A percentile compares a stretch with the other conserved stretches of the same genome.
Conservation (phyloP, 37 sponge, comb jelly and placozoan species). For the Geodia barretti region DNA sequence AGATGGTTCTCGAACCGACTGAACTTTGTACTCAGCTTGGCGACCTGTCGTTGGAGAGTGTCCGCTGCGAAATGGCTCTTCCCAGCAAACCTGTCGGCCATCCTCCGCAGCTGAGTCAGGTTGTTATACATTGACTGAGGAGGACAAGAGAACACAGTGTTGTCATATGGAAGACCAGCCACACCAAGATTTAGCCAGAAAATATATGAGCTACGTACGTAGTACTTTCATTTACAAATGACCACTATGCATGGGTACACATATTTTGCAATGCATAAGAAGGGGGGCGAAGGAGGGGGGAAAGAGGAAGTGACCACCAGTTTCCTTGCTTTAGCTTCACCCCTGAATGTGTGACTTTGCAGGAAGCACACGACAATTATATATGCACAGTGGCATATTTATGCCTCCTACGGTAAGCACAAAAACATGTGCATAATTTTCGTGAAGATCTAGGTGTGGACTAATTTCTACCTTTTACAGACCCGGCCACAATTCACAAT, state of each 20-base stretch:
- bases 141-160: background rate
- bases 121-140: slow-evolving; percentile 46
- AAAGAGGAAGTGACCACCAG: background rate
- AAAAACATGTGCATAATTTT: too few relatives aligned
- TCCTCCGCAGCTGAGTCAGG: slow-evolving; percentile 75
- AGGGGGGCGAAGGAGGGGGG: background rate
- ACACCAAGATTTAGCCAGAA: background rate
- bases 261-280: too few relatives aligned
- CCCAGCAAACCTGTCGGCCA: slow-evolving; percentile 61
- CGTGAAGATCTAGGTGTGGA: too few relatives aligned
- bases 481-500: too few relatives aligned
- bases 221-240: too few relatives aligned
- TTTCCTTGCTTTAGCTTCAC: too few relatives aligned
- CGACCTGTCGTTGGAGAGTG: slow-evolving; percentile 40
- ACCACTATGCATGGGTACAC: too few relatives aligned
- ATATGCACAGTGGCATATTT: too few relatives aligned
- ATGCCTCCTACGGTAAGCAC: too few relatives aligned
- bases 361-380: too few relatives aligned
- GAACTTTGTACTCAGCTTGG: slow-evolving; percentile 59
- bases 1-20: slow-evolving; percentile 36
- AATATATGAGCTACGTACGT: background rate
- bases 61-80: slow-evolving; percentile 59
- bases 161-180: background rate
- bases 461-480: too few relatives aligned
- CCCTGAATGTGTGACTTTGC: too few relatives aligned